These are phyloP conservation scores for Stenichneumon culpator DNA, from an alignment of 2,888 invertebrate genomes.

Conservation along the genomic window DNA sequence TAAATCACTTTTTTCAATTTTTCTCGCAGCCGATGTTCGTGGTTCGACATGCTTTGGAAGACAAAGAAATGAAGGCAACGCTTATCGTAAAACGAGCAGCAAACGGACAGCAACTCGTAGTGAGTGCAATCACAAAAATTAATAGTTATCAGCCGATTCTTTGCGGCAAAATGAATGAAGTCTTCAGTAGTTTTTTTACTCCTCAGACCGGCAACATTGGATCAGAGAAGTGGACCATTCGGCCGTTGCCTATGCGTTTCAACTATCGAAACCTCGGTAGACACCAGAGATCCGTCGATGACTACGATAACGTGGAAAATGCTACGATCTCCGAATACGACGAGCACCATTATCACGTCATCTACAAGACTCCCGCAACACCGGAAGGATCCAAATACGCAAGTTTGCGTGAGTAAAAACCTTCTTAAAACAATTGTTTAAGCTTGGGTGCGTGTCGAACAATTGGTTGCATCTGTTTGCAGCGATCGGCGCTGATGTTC, in stretches of 20 bases:
- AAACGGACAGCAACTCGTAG: conserved; percentile 30
- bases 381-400: not conserved
- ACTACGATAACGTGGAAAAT: not conserved
- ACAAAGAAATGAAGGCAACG: conserved; percentile 40
- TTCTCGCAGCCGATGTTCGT: conserved; percentile 34
- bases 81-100: conserved; percentile 40
- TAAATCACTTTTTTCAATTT: not conserved
- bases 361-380: not conserved
- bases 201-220: conserved; percentile 47
- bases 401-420: not conserved
- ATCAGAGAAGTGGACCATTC: not conserved
- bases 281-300: conserved; percentile 27
- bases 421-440: not conserved
- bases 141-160: not conserved
- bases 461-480: no score
- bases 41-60: conserved; percentile 44
- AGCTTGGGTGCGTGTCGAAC: not conserved
- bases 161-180: not conserved
- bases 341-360: conserved; percentile 34
- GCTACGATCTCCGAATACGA: not conserved
- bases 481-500: no score
- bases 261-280: not conserved
- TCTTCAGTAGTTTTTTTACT: not conserved
- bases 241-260: conserved; percentile 58
- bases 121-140: conserved; percentile 26